Evolutionary conservation across 2,797 vertebrate species (phyloP), one percentile per base, ranked within the genome.

Genomic region (Peromyscus nudipes): DNA sequence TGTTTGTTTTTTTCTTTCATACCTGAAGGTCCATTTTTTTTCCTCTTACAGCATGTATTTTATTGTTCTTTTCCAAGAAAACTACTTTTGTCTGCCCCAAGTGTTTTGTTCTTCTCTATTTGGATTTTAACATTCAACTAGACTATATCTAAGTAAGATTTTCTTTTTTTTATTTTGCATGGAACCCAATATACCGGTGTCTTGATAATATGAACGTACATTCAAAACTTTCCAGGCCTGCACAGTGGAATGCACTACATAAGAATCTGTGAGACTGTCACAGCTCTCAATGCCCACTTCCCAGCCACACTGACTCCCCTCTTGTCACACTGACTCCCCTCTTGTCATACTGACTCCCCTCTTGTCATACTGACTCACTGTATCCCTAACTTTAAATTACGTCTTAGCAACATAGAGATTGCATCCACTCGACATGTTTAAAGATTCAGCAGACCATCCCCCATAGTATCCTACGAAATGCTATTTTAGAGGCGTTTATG

Each of bases 81-180:
- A 34, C 34, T 75, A 19, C 29, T 95, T 90, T 75, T 34, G 2
- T 92, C 27, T 92, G 43, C 10, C 25, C 64, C 71, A 75, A 80
- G 57, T 69, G 9, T 84, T 92, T 93, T 27, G 6, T 65, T 31
- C 75, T 29, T 69, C 14, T 84, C 10, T 49, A 43, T n/a, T 37
- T 88, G 23, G 27, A 60, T 84, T 46, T 79, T 77, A 57, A 57
- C 69, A 89, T 88, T 93, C 84, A 2, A 84, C 55, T 77, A 71
- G 77, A 40, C 64, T 89, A 52, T 52, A 13, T 87, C 31, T 69
- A 80, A 76, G 31, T 64, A 87, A 76, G n/a, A 73, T 80, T 95
- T 95, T 25, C 94, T 86, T 85, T 86, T 34, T 34, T 62, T 19
- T 13, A 60, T 52, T 91, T 95, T 92, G 21, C 49, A 88, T 65